Base-by-base conservation (phyloP, 2,888 invertebrate species). In the Epirrita christyi region DNA sequence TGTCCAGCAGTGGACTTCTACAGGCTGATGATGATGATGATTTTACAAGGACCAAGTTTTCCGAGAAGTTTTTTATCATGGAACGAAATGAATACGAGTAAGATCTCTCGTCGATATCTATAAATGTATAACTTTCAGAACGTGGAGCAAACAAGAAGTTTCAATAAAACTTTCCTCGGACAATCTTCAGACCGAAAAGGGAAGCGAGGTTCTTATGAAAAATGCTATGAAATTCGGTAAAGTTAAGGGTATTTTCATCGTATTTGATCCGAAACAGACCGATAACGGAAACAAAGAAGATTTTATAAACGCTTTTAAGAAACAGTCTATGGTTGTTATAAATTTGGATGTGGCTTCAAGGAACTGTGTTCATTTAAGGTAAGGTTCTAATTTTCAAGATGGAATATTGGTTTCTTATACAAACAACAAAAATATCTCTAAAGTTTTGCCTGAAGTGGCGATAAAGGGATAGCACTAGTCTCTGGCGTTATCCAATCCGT, bases 281-380 rank as follows among this genome's bases (percentile, higher is more conserved):
- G 65, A 59, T 53, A 56, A 54, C 49, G 49, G 47, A 36, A 59
- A 38, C 27, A 58, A 56, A 14, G 48, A 52, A 40, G 57, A 67
- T 41, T 65, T 61, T 59, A 50, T 55, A 27, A 56, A 44, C n/a
- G 47, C 53, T 38, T 62, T 46, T 59, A 76, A 79, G 66, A 72
- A 76, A 40, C 72, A 64, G n/a, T 66, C 68, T 7, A 43, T 61
- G 56, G 60, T 74, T 29, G 75, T 80, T 14, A 65, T 75, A 45
- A 83, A 83, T 70, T 72, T 85, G 44, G 82, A 85, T 64, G 52
- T 75, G 55, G 66, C 68, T 38, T 76, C 81, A 7, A 73, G 80
- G 53, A 75, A 75, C 58, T 82, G 79, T 53, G 60, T 59, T 27
- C 75, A 78, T 40, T 58, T 85, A n/a, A 78, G 75, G 82, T 83